Evolutionary conservation across 2,888 invertebrate species (phyloP).

Genomic region (Ennomos erosarius): DNA sequence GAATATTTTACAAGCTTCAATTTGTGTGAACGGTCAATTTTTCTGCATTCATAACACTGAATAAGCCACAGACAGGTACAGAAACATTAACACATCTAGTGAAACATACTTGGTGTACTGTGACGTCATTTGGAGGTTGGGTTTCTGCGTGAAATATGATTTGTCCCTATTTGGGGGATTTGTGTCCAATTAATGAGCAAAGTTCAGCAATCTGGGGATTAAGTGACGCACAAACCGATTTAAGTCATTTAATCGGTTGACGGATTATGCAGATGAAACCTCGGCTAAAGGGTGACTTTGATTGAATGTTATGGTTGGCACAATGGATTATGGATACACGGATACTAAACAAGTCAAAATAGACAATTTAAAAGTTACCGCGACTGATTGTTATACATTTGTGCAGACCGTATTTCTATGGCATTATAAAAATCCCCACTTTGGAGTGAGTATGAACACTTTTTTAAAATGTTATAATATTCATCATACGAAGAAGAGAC

Average conservation of each 20-base stretch:
- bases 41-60: constrained; percentile 21
- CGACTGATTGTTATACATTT: too few relatives aligned
- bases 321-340: too few relatives aligned
- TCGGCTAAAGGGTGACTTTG: constrained; percentile 14
- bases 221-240: constrained; percentile 6
- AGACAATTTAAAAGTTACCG: too few relatives aligned
- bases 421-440: too few relatives aligned
- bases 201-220: constrained; percentile 28
- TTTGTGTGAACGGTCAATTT: constrained; percentile 11
- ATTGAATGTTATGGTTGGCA: constrained; percentile 8
- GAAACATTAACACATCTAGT: constrained; percentile 36
- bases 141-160: constrained; percentile 37
- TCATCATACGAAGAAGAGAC: too few relatives aligned
- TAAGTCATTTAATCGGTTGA: constrained; percentile 10
- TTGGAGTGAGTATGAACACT: too few relatives aligned
- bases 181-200: constrained; percentile 30
- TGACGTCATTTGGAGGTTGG: constrained; percentile 38
- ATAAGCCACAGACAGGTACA: constrained; percentile 29
- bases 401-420: too few relatives aligned
- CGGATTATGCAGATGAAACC: constrained; percentile 6
- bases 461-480: too few relatives aligned
- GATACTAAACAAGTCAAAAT: too few relatives aligned
- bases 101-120: constrained; percentile 33
- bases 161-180: constrained; percentile 35
- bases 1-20: too few relatives aligned